Evolutionary conservation across 1,140 invertebrate genomes (phyloP), one percentile per base, ranked within the genome.

Genomic region (Drosophila insularis): DNA sequence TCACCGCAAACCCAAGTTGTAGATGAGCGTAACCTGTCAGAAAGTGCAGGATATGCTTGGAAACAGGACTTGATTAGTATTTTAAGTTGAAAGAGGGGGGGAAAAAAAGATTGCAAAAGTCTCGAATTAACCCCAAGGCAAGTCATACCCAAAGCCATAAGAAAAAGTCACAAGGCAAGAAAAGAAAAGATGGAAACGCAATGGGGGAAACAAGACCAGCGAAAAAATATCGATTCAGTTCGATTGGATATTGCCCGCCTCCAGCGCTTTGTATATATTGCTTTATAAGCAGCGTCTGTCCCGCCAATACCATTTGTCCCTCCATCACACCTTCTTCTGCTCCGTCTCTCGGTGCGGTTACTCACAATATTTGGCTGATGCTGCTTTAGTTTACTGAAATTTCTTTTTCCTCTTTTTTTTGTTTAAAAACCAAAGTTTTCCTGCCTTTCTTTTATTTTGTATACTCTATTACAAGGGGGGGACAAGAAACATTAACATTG

Each of bases 231-330:
- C 80, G 84, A 87, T 87, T 87, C 67, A 39, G 19, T 80, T 68
- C 84, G 67, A 73, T 76, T 76, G 73, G 77, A 53, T 63, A 43
- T 53, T 35, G 65, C 50, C 46, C 66, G 71, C 63, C 66, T 74
- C 43, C 63, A 70, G 64, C 74, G 56, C 39, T 60, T 43, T 81
- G 63, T 82, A 73, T 81, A 87, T 73, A 87, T 73, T 87, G 82
- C 64, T 87, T 87, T 87, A 87, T 86, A 86, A 86, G 82, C 69
- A 81, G 79, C 79, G 71, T 79, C 82, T 82, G 82, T 71, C 79
- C 63, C 43, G 43, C 43, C 43, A 46, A 46, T 46, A 13, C 43
- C 43, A 50, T 78, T 53, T 5, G 46, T 66, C 70, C 59, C 46
- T 10, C 4, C 43, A 1, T 55, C 35, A n/a, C 14, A 8, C 13